Evolutionary conservation across 2,797 vertebrate species (phyloP).

Genomic region (Haliaeetus albicilla): DNA sequence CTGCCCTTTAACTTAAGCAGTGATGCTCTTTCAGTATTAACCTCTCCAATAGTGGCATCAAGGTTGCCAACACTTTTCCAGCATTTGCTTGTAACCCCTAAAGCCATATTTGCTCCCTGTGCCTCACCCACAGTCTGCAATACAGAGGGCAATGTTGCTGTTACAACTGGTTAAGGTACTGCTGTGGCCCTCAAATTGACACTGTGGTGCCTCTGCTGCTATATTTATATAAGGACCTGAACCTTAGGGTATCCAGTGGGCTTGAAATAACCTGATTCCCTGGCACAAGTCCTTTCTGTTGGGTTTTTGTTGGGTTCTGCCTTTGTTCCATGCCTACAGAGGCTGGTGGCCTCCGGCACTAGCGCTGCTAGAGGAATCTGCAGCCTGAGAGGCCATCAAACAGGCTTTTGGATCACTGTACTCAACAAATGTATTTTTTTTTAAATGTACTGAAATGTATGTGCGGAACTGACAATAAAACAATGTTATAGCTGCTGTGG

Average conservation of each 20-base stretch:
- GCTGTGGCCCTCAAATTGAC: background rate
- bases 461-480: constrained; percentile 59
- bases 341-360: background rate
- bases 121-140: background rate
- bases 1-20: background rate
- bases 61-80: background rate
- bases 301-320: background rate
- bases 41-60: background rate
- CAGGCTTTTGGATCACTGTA: background rate
- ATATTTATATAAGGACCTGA: constrained; percentile 17
- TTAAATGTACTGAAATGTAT: background rate
- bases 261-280: background rate
- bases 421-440: background rate
- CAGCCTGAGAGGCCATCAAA: background rate
- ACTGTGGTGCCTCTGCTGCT: constrained; percentile 45
- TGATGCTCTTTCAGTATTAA: background rate
- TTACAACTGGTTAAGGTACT: background rate
- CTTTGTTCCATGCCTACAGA: background rate
- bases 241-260: background rate
- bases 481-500: background rate
- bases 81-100: constrained; percentile 1
- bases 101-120: constrained; percentile 65
- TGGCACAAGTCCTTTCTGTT: background rate
- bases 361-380: background rate
- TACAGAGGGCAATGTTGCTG: constrained; percentile 32